Percentiles rank a stretch among this genome's conserved stretches.
Conservation (phyloP, 1,140 invertebrate genomes). For the Temnothorax curvispinosus region DNA sequence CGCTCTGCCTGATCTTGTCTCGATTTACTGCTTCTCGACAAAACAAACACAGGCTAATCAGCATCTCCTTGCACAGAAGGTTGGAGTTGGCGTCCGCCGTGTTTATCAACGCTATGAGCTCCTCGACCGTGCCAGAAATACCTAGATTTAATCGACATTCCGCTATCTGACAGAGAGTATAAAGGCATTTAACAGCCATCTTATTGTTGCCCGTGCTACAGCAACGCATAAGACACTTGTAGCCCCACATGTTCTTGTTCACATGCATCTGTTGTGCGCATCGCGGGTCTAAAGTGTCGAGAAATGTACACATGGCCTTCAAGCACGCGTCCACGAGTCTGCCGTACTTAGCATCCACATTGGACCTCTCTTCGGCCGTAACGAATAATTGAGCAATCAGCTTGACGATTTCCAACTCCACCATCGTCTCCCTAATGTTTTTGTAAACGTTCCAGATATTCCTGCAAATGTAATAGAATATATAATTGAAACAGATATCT, state of each 20-base stretch:
- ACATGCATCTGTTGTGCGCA: conserved; percentile 76
- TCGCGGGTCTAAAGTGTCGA: conserved; percentile 64
- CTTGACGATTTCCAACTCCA: conserved; percentile 72
- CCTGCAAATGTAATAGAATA: conserved; percentile 66
- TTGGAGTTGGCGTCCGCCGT: conserved; percentile 16
- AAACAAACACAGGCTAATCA: conserved; percentile 78
- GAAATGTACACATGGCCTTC: conserved; percentile 79
- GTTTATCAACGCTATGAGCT: conserved; percentile 71
- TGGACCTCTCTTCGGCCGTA: conserved; percentile 63
- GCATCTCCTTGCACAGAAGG: conserved; percentile 65
- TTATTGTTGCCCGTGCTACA: conserved; percentile 73
- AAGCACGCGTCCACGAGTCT: conserved; percentile 78
- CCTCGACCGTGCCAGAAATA: conserved; percentile 75
- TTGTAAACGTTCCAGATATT: conserved; percentile 80
- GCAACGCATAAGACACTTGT: conserved; percentile 74
- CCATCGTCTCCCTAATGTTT: conserved; percentile 76
- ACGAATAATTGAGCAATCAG: conserved; percentile 75
- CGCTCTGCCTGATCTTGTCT: conserved; percentile 68
- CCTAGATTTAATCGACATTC: conserved; percentile 79
- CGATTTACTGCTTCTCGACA: conserved; percentile 82
- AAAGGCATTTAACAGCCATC: conserved; percentile 78
- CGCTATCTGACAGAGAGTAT: conserved; percentile 77
- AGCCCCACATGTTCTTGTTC: conserved; percentile 75
- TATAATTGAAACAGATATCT: neutral
- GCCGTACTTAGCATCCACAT: conserved; percentile 64